Conservation (phyloP, 2,113 vertebrate genomes). For the Gallinago jamesoni region DNA sequence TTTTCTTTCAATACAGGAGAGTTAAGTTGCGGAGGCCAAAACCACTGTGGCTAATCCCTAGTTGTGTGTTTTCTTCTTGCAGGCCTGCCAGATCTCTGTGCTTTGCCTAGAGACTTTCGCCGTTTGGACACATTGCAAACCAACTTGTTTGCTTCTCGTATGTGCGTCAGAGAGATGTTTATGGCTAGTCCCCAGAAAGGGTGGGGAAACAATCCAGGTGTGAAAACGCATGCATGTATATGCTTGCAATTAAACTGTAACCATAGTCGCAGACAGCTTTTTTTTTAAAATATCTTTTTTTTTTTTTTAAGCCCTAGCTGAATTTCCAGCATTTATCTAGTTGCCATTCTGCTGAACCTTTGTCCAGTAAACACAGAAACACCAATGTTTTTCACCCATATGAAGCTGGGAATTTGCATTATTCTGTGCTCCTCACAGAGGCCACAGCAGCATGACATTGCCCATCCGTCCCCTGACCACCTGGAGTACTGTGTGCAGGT, state of each 20-base stretch:
- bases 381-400: accelerated
- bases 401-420: not conserved
- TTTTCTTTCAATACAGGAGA: not conserved
- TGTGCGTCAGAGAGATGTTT: conserved; percentile 33
- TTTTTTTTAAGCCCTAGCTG: not conserved
- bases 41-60: not conserved
- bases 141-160: conserved; percentile 15
- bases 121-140: not conserved
- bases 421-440: not conserved
- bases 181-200: conserved; percentile 33
- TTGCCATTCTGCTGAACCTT: not conserved
- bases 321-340: not conserved
- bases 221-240: conserved; percentile 42
- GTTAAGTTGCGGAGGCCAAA: not conserved
- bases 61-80: not conserved
- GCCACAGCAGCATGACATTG: not conserved
- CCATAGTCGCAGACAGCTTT: not conserved
- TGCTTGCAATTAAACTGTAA: conserved; percentile 47
- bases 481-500: too few species aligned
- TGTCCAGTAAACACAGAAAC: not conserved
- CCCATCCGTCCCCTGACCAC: not conserved
- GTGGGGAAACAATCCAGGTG: conserved; percentile 64
- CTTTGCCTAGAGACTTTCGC: conserved; percentile 38
- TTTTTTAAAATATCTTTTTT: too few species aligned
- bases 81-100: not conserved